phyloP scores from a whole-genome alignment of 1,140 invertebrate species.

The Probaryconus sp. region DNA sequence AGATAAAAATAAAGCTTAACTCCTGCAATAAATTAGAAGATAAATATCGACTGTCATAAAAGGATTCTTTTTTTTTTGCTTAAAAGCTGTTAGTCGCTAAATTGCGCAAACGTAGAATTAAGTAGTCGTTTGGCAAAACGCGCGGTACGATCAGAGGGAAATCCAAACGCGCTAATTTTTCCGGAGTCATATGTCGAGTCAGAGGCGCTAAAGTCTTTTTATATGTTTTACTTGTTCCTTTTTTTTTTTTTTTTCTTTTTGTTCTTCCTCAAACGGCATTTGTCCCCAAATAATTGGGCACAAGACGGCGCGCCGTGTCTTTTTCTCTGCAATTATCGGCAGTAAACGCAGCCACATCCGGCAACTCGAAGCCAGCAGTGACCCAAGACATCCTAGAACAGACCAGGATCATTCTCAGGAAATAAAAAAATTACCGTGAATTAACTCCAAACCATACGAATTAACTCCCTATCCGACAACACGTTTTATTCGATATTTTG shows the following conservation, averaged over 20 bases:
- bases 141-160: slow-evolving; percentile 1
- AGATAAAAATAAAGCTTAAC: background rate
- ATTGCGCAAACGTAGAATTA: slow-evolving; percentile 14
- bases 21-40: slow-evolving; percentile 18
- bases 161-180: slow-evolving; percentile 13
- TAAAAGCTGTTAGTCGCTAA: slow-evolving; percentile 12
- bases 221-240: background rate
- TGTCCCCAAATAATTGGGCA: slow-evolving; percentile 76
- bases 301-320: slow-evolving; percentile 65
- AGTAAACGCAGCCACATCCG: slow-evolving; percentile 78
- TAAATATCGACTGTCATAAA: background rate
- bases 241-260: slow-evolving; percentile 11
- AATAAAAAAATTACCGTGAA: slow-evolving; percentile 72
- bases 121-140: background rate
- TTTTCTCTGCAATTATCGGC: slow-evolving; percentile 77
- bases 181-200: slow-evolving; percentile 6
- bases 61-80: slow-evolving; percentile 2
- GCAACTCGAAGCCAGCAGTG: slow-evolving; percentile 64
- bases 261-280: slow-evolving; percentile 65
- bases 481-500: too few relatives aligned
- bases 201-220: slow-evolving; percentile 27
- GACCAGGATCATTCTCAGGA: slow-evolving; percentile 67
- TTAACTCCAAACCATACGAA: slow-evolving; percentile 47
- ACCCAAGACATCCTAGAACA: slow-evolving; percentile 66
- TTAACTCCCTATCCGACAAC: too few relatives aligned